phyloP scores from a whole-genome alignment of 2,888 invertebrate genomes.

The Encarsia formosa region DNA sequence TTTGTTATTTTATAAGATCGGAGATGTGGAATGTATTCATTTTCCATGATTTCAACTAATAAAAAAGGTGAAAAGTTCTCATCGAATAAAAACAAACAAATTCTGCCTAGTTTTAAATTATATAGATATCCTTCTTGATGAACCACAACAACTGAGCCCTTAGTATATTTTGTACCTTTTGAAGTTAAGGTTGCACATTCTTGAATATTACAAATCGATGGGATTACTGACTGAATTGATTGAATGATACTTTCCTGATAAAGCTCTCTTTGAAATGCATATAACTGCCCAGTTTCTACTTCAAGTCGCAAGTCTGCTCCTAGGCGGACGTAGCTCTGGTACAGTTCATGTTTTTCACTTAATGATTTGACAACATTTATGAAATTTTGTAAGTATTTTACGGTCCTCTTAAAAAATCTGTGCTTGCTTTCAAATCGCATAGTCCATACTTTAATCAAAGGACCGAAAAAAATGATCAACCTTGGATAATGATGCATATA shows the following conservation, averaged over 20 bases:
- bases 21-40: conserved; percentile 14
- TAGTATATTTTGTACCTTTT: conserved; percentile 2
- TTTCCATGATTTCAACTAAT: conserved; percentile 20
- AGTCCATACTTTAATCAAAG: conserved; percentile 29
- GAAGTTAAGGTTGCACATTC: background rate
- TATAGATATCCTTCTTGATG: background rate
- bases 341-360: conserved; percentile 21
- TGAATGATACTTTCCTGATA: conserved; percentile 10
- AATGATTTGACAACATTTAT: conserved; percentile 20
- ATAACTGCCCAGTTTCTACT: background rate
- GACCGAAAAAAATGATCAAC: conserved; percentile 21
- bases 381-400: conserved; percentile 22
- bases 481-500: conserved; percentile 2
- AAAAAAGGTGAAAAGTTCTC: background rate
- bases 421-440: conserved; percentile 36
- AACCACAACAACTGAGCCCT: background rate
- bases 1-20: conserved; percentile 16
- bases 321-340: conserved; percentile 3
- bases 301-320: background rate
- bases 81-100: background rate
- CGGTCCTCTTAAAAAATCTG: conserved; percentile 30
- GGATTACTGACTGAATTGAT: conserved; percentile 15
- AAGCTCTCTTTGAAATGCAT: conserved; percentile 6
- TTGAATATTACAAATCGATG: background rate
- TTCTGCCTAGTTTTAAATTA: background rate